Evolutionary conservation across 2,888 invertebrate genomes (phyloP).

Genomic region (Hermaeophaga mercurialis): DNA sequence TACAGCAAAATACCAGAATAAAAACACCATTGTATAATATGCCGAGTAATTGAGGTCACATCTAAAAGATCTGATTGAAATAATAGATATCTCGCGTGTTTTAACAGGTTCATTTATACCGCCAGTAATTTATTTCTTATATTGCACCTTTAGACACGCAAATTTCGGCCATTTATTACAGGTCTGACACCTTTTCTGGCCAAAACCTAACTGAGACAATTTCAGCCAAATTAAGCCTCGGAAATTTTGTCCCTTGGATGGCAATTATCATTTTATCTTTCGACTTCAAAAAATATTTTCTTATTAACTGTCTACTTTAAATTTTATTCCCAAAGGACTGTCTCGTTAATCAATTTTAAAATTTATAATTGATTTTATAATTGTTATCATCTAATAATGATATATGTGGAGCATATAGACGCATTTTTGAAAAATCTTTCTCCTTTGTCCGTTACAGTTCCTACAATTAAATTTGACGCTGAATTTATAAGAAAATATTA

Average conservation of each 20-base stretch:
- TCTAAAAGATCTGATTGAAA: slow-evolving; percentile 16
- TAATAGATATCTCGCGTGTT: slow-evolving; percentile 31
- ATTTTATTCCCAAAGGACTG: too few species aligned
- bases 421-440: too few species aligned
- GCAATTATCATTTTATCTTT: too few species aligned
- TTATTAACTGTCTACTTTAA: too few species aligned
- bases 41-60: slow-evolving; percentile 20
- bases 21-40: not conserved
- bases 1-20: slow-evolving; percentile 1
- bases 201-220: slow-evolving; percentile 25
- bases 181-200: slow-evolving; percentile 25
- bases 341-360: too few species aligned
- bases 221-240: not conserved
- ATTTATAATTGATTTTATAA: too few species aligned
- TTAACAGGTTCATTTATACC: slow-evolving; percentile 28
- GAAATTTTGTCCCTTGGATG: not conserved
- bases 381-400: too few species aligned
- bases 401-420: too few species aligned
- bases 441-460: too few species aligned
- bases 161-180: slow-evolving; percentile 27
- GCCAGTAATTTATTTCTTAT: slow-evolving; percentile 28
- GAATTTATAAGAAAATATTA: too few species aligned
- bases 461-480: too few species aligned
- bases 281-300: too few species aligned
- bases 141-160: slow-evolving; percentile 28